Conservation (phyloP, 2,888 invertebrate species). For the Laspeyria flexula region DNA sequence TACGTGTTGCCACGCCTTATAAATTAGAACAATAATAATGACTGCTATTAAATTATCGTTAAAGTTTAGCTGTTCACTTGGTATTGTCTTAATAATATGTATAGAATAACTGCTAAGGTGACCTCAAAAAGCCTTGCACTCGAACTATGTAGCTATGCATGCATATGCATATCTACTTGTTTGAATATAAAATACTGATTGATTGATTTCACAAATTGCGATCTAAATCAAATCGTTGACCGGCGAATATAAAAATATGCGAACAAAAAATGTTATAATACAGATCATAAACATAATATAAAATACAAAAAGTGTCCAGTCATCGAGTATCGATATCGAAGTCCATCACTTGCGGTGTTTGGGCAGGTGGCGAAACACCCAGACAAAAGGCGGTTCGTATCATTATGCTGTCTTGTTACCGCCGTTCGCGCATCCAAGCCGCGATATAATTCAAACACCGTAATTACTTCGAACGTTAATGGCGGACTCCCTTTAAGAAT, state of each 20-base stretch:
- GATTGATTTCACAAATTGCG: too few relatives aligned
- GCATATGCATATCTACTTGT: too few relatives aligned
- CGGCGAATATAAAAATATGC: neutral
- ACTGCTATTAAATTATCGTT: constrained; percentile 30
- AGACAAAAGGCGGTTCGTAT: constrained; percentile 80
- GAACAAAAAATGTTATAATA: neutral
- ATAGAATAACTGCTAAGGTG: neutral
- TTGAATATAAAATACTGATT: too few relatives aligned
- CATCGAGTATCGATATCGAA: constrained; percentile 49
- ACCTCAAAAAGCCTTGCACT: neutral
- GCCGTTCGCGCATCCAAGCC: constrained; percentile 75
- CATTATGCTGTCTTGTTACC: constrained; percentile 85
- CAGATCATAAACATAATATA: neutral
- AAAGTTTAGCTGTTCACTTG: constrained; percentile 20
- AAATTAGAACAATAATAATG: constrained; percentile 36
- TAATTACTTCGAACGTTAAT: constrained; percentile 79
- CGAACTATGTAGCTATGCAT: too few relatives aligned
- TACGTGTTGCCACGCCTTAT: constrained; percentile 30
- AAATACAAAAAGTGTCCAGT: neutral
- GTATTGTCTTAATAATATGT: neutral
- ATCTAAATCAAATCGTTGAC: too few relatives aligned
- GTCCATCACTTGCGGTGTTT: constrained; percentile 67
- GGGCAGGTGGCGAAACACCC: constrained; percentile 85
- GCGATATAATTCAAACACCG: constrained; percentile 73
- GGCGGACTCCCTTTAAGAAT: constrained; percentile 53